phyloP scores from a whole-genome alignment of 1,140 invertebrate species.

The Bactericera cockerelli region DNA sequence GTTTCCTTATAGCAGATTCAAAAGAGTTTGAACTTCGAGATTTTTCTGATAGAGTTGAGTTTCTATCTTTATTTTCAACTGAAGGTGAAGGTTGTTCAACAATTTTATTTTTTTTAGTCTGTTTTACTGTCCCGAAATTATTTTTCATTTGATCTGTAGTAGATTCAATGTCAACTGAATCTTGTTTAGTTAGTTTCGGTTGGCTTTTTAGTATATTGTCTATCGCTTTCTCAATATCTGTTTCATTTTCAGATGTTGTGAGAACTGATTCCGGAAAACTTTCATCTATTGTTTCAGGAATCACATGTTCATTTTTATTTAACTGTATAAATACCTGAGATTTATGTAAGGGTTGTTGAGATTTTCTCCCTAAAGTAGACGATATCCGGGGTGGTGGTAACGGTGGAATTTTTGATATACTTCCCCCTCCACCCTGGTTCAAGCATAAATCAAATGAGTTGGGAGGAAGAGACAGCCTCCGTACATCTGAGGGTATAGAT shows the following conservation, averaged over 20 bases:
- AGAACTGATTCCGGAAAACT: background rate
- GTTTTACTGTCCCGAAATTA: background rate
- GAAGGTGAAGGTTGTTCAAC: background rate
- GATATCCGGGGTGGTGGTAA: constrained; percentile 44
- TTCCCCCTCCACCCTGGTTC: constrained; percentile 18
- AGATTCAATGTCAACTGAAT: background rate
- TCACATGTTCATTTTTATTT: background rate
- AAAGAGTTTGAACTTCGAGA: background rate
- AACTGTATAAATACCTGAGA: constrained; percentile 5
- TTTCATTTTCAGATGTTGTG: background rate
- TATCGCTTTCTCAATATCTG: background rate
- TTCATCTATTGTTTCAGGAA: constrained; percentile 1
- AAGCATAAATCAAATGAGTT: constrained; percentile 25
- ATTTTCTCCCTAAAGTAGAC: constrained; percentile 38
- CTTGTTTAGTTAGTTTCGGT: background rate
- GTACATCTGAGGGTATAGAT: background rate
- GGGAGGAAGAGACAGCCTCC: constrained; percentile 35
- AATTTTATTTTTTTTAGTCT: background rate
- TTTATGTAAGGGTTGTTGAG: constrained; percentile 12
- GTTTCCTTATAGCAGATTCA: background rate
- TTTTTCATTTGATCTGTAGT: background rate
- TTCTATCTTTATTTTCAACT: background rate
- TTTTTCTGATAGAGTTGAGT: background rate
- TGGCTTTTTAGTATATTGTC: background rate
- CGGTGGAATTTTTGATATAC: constrained; percentile 35